Evolutionary conservation across 2,797 vertebrate genomes (phyloP).

Genomic region (Parauchenoglanis punctatus): DNA sequence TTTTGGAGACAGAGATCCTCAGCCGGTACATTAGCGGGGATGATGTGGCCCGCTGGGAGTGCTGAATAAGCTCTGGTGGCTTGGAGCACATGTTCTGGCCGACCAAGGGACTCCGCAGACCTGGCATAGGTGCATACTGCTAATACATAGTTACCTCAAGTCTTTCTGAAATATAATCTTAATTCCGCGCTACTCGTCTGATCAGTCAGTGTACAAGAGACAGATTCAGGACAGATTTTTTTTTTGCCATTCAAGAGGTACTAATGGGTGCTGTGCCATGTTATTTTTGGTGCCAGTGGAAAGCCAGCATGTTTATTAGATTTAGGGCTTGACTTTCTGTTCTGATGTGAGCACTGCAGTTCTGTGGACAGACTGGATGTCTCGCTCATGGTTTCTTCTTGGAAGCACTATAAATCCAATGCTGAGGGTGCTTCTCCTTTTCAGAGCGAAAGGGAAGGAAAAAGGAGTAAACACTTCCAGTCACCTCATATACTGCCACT

Average conservation of each 20-base stretch:
- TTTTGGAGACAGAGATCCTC: constrained; percentile 46
- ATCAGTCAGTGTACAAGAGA: constrained; percentile 6
- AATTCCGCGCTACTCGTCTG: constrained; percentile 13
- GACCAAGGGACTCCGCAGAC: constrained; percentile 29
- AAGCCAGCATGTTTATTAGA: constrained; percentile 39
- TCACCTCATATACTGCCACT: constrained; percentile 19
- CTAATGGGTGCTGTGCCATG: background rate
- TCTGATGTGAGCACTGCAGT: constrained; percentile 11
- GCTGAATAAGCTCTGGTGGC: constrained; percentile 51
- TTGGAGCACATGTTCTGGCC: constrained; percentile 40
- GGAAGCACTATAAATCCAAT: constrained; percentile 12
- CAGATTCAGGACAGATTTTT: constrained; percentile 21
- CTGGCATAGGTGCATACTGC: constrained; percentile 41
- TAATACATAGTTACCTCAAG: constrained; percentile 33
- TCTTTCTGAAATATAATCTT: constrained; percentile 23
- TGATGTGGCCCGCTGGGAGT: constrained; percentile 49
- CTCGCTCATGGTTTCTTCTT: constrained; percentile 41
- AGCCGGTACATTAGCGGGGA: constrained; percentile 38
- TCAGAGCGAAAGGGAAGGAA: constrained; percentile 14
- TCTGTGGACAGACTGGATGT: constrained; percentile 42
- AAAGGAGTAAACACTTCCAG: constrained; percentile 8
- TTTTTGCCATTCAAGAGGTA: constrained; percentile 16
- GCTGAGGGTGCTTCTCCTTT: background rate
- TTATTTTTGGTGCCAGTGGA: constrained; percentile 34
- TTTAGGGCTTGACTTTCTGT: constrained; percentile 20